Evolutionary conservation across 2,797 vertebrate genomes (phyloP).

Genomic region (Halcyon badia): DNA sequence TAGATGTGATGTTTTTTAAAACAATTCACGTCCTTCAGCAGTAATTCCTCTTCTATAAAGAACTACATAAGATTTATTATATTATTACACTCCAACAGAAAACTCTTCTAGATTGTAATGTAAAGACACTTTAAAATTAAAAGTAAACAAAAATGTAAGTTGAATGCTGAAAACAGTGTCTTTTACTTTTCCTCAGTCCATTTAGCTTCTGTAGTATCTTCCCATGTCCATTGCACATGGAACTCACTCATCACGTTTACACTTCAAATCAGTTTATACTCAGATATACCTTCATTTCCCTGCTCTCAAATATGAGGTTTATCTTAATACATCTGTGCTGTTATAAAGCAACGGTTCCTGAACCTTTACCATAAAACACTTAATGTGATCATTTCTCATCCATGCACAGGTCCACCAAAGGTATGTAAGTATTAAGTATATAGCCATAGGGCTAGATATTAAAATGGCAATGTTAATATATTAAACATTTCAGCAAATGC

Average conservation of each 20-base stretch:
- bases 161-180: not conserved
- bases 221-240: not conserved
- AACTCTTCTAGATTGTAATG: not conserved
- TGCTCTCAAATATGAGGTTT: not conserved
- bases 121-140: not conserved
- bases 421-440: not conserved
- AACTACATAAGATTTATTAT: not conserved
- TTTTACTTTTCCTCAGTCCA: not conserved
- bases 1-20: not conserved
- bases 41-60: not conserved
- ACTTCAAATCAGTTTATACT: not conserved
- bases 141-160: not conserved
- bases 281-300: not conserved
- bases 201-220: not conserved
- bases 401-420: not conserved
- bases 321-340: not conserved
- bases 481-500: not conserved
- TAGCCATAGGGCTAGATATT: not conserved
- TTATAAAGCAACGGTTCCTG: not conserved
- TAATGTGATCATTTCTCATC: not conserved
- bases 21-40: accelerated
- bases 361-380: not conserved
- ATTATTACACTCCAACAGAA: not conserved
- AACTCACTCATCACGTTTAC: not conserved
- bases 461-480: not conserved